Percentiles rank a stretch among this genome's conserved stretches.
phyloP scores from a whole-genome alignment of 2,797 vertebrate species.

The Gymnothorax javanicus region DNA sequence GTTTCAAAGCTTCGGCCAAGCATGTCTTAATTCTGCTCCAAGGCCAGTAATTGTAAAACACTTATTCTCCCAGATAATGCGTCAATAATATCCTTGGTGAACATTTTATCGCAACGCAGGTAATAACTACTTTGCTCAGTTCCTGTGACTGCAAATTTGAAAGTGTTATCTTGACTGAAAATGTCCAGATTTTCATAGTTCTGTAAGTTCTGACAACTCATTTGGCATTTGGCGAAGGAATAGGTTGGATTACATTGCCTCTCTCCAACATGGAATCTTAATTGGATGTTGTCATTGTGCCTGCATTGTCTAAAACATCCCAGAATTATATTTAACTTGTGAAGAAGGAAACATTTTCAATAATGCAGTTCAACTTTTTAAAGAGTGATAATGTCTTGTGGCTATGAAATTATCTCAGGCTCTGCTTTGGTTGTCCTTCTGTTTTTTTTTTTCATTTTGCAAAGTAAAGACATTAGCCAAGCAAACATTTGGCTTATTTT shows the following conservation, averaged over 20 bases:
- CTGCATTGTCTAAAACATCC: constrained; percentile 28
- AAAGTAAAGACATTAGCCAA: constrained; percentile 40
- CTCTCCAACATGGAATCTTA: neutral
- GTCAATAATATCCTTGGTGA: neutral
- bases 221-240: neutral
- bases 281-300: neutral
- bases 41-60: neutral
- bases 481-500: constrained; percentile 59
- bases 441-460: constrained; percentile 34
- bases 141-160: neutral
- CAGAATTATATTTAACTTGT: neutral
- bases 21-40: neutral
- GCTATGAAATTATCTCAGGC: constrained; percentile 52
- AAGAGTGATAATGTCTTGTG: constrained; percentile 43
- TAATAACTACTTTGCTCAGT: neutral
- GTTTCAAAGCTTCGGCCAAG: neutral
- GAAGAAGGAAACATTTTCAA: constrained; percentile 12
- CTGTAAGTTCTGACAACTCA: neutral
- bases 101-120: neutral
- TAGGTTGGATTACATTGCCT: neutral
- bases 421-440: constrained; percentile 43
- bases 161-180: neutral
- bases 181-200: neutral
- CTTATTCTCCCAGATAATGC: neutral
- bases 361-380: constrained; percentile 45